phyloP scores from a whole-genome alignment of 2,797 vertebrate genomes.

The Anniella stebbinsi region DNA sequence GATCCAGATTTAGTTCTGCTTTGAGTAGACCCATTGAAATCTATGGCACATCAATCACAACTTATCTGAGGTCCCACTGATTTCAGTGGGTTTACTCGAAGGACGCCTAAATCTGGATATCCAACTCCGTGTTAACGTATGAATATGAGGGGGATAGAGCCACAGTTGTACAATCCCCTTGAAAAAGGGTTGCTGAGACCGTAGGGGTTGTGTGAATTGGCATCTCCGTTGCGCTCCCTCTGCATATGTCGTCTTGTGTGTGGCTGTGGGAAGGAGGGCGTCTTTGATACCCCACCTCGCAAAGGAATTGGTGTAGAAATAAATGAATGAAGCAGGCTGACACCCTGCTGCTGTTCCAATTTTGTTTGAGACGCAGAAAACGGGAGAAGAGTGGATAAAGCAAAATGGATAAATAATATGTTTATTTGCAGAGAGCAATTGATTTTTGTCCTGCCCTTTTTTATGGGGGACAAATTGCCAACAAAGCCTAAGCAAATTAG shows the following conservation, averaged over 20 bases:
- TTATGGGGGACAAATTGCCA: slow-evolving; percentile 34
- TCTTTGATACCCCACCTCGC: neutral
- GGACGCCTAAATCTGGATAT: too few relatives aligned
- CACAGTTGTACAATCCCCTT: neutral
- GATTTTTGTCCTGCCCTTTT: slow-evolving; percentile 37
- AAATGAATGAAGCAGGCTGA: accelerated
- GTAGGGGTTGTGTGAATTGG: neutral
- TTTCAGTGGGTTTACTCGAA: too few relatives aligned
- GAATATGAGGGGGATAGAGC: too few relatives aligned
- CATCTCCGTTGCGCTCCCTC: too few relatives aligned
- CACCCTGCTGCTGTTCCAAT: neutral
- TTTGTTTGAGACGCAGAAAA: neutral
- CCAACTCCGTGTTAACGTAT: too few relatives aligned
- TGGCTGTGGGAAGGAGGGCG: neutral
- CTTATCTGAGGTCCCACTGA: too few relatives aligned
- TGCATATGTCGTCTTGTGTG: neutral
- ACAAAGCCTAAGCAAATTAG: slow-evolving; percentile 42
- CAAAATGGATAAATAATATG: slow-evolving; percentile 23
- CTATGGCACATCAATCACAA: too few relatives aligned
- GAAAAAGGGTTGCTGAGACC: neutral
- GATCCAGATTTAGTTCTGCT: too few relatives aligned
- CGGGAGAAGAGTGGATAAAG: neutral
- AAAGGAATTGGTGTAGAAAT: too few relatives aligned
- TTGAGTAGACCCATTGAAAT: too few relatives aligned
- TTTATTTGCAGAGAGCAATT: slow-evolving; percentile 34